Evolutionary conservation across 2,113 vertebrate species (phyloP), one percentile per base, ranked within the genome.

Genomic region (Cervus canadensis): DNA sequence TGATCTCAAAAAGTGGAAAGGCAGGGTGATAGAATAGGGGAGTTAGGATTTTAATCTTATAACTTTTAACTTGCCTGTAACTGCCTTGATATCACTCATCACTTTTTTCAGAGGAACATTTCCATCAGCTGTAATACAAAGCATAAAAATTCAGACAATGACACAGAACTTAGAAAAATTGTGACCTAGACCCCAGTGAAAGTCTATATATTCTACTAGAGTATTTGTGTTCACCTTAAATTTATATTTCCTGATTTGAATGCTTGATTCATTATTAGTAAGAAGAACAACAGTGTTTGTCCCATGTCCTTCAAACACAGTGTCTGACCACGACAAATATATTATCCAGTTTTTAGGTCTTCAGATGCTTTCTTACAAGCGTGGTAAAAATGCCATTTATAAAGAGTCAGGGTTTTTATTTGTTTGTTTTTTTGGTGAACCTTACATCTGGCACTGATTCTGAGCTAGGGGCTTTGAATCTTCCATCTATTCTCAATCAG

Each of bases 111-210:
- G 64, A 92, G 89, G 54, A 45, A 89, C 62, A 15, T 95, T 94
- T 81, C 59, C 90, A 28, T 92, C 25, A 62, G 17, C 97, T 97
- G 90, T 36, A 56, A 97, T 40, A 57, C 6, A 95, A 90, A 87
- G 50, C 62, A 81, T 3, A 91, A 78, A 36, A 78, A 64, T n/a
- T 94, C 71, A 40, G 50, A 95, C n/a, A 71, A 17, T 28, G 59
- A 82, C 17, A 59, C 2, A 84, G 19, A 67, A 76, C 48, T 79
- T 78, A 76, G 85, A 71, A 89, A 97, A 89, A 64, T 17, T 94
- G 10, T 85, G 48, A 90, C 7, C 4, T n/a, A 87, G 12, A 12
- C 8, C 8, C 3, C 50, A 30, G 17, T 36, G 62, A 33, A 78
- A 92, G 11, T 28, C 28, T 74, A 36, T 67, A 48, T 45, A 91